Evolutionary conservation across 1,140 invertebrate genomes (phyloP), one percentile per base, ranked within the genome.

Genomic region (Fopius arisanus): DNA sequence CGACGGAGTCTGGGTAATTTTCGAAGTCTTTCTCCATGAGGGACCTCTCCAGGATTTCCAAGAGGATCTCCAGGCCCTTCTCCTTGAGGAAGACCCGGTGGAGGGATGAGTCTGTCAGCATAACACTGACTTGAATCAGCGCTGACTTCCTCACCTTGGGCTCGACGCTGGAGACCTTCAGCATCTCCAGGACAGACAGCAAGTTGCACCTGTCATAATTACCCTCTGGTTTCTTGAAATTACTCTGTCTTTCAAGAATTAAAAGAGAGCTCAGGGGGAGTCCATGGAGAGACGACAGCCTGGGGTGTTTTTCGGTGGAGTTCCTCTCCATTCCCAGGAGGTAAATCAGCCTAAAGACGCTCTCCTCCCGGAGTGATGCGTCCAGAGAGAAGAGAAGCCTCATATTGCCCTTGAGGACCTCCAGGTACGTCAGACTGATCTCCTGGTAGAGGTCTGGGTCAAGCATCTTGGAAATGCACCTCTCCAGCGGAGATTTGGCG

Each of bases 1-100:
- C 88, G 1, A 91, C 89, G 62, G 90, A 92, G 80, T 93, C 92
- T 1, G 92, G 90, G 84, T 92, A 92, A 78, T 91, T 89, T 3
- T 88, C 79, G 77, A 87, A 92, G 79, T 92, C 90, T 28, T 89
- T 88, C 65, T 92, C 90, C 73, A 87, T 85, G 74, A 72, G 16
- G 26, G 83, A 79, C 74, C 81, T 83, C 0, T 84, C 74, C 51
- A 89, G 82, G 40, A 87, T 83, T 12, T 84, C 71, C 16, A 88
- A 76, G 19, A 88, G 80, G 16, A 84, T 62, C 14, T 75, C 5
- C 76, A 78, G 87, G n/a, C 90, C 90, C 79, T 87, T 87, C 86
- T 89, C 81, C 16, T 77, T 79, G 12, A 89, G 75, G 76, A 92
- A 91, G 2, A 85, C 73, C 72, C 87, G 84, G 72, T 91, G 90